Percentiles rank a stretch among this genome's conserved stretches.
phyloP scores from a whole-genome alignment of 92 coral and sea anemone species.

The Parazoanthus swiftii region DNA sequence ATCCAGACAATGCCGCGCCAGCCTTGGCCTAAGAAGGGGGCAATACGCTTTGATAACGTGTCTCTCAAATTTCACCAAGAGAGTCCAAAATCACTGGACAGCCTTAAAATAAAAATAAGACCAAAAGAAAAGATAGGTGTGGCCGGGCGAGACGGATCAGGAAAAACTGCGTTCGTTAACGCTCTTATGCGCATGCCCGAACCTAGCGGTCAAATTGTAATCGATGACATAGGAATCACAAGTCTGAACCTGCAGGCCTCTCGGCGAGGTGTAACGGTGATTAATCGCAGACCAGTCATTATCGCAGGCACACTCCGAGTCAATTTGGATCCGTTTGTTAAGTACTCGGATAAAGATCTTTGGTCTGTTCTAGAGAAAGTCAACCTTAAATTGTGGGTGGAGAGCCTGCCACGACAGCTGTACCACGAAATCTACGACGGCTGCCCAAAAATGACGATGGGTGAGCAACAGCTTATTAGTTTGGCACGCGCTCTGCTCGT shows the following conservation, averaged over 20 bases:
- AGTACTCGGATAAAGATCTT: constrained; percentile 68
- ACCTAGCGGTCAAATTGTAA: constrained; percentile 61
- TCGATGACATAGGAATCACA: constrained; percentile 69
- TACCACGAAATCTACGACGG: constrained; percentile 80
- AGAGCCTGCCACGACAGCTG: constrained; percentile 76
- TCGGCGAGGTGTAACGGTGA: constrained; percentile 74
- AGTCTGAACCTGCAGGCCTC: constrained; percentile 73
- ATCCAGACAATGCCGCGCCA: constrained; percentile 72
- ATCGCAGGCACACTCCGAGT: constrained; percentile 74
- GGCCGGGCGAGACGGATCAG: constrained; percentile 83
- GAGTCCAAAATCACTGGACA: constrained; percentile 66
- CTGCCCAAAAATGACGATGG: constrained; percentile 51
- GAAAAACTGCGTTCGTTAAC: constrained; percentile 71
- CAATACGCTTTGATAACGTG: constrained; percentile 54
- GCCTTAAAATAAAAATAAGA: constrained; percentile 54
- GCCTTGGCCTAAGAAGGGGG: constrained; percentile 86
- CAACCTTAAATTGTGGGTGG: constrained; percentile 74
- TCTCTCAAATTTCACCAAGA: constrained; percentile 63
- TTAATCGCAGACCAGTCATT: constrained; percentile 70
- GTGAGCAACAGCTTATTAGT: constrained; percentile 71
- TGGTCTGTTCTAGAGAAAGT: constrained; percentile 83
- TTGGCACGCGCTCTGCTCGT: constrained; percentile 72
- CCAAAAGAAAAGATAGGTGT: constrained; percentile 89
- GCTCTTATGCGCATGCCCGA: constrained; percentile 88
- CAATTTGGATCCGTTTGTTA: constrained; percentile 76